Evolutionary conservation across 2,113 vertebrate species (phyloP).

Genomic region (Cebus imitator): DNA sequence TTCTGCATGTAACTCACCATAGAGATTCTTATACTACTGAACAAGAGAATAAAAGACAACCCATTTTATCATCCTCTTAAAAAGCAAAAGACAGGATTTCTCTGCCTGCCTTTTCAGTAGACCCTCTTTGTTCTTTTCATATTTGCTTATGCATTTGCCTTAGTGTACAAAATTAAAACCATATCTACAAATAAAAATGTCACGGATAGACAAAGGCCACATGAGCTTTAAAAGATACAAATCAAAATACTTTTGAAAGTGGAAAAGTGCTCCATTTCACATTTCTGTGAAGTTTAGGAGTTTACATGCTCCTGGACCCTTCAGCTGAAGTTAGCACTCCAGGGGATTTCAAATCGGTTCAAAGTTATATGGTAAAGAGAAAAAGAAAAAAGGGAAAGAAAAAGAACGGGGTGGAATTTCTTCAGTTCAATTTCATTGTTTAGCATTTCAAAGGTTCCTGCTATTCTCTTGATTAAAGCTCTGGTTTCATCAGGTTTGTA

Average conservation of each 20-base stretch:
- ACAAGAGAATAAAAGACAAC: neutral
- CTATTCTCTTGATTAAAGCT: conserved; percentile 12
- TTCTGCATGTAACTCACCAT: neutral
- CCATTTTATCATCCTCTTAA: neutral
- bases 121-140: neutral
- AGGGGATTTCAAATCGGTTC: conserved; percentile 49
- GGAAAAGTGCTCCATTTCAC: neutral
- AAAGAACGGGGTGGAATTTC: conserved; percentile 30
- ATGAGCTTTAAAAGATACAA: neutral
- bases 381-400: neutral
- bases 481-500: neutral
- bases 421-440: conserved; percentile 34
- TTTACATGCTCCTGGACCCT: conserved; percentile 11
- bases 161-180: conserved; percentile 3
- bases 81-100: neutral
- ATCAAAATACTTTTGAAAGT: neutral
- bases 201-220: neutral
- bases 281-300: neutral
- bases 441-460: conserved; percentile 55
- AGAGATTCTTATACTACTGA: neutral
- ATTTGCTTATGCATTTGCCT: neutral
- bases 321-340: conserved; percentile 12
- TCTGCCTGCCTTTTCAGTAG: neutral
- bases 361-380: conserved; percentile 28
- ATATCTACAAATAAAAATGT: neutral